phyloP scores from a whole-genome alignment of 2,888 invertebrate genomes.

The Bombyx huttoni region DNA sequence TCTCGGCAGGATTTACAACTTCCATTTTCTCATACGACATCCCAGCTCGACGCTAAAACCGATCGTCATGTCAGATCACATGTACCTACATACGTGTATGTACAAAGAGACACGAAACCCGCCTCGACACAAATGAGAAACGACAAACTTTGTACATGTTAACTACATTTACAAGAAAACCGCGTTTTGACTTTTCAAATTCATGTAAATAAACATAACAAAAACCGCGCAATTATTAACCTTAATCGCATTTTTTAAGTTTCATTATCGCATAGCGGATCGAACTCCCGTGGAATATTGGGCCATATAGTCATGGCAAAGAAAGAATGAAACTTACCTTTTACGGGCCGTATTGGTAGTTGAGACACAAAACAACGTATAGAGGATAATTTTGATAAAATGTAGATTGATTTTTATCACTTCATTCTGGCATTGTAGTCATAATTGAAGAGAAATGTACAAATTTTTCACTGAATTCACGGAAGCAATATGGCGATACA shows the following conservation, averaged over 20 bases:
- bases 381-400: slow-evolving; percentile 29
- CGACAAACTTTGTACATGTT: slow-evolving; percentile 29
- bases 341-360: slow-evolving; percentile 39
- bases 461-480: slow-evolving; percentile 65
- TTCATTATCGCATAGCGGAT: slow-evolving; percentile 75
- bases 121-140: slow-evolving; percentile 43
- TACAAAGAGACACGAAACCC: slow-evolving; percentile 51
- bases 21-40: slow-evolving; percentile 74
- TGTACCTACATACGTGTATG: slow-evolving; percentile 65
- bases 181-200: slow-evolving; percentile 68
- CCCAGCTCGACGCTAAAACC: slow-evolving; percentile 13
- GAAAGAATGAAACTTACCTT: slow-evolving; percentile 69
- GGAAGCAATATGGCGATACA: slow-evolving; percentile 73
- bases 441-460: slow-evolving; percentile 65
- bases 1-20: slow-evolving; percentile 77
- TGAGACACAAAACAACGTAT: slow-evolving; percentile 40
- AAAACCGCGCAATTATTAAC: slow-evolving; percentile 74
- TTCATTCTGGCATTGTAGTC: slow-evolving; percentile 65
- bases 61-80: slow-evolving; percentile 59
- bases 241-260: slow-evolving; percentile 75
- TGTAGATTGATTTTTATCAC: slow-evolving; percentile 54
- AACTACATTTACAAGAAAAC: slow-evolving; percentile 45
- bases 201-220: slow-evolving; percentile 74
- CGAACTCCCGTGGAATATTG: slow-evolving; percentile 74
- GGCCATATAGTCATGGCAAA: slow-evolving; percentile 72